Evolutionary conservation across 2,888 invertebrate genomes (phyloP).

Genomic region (Anodontia alba): DNA sequence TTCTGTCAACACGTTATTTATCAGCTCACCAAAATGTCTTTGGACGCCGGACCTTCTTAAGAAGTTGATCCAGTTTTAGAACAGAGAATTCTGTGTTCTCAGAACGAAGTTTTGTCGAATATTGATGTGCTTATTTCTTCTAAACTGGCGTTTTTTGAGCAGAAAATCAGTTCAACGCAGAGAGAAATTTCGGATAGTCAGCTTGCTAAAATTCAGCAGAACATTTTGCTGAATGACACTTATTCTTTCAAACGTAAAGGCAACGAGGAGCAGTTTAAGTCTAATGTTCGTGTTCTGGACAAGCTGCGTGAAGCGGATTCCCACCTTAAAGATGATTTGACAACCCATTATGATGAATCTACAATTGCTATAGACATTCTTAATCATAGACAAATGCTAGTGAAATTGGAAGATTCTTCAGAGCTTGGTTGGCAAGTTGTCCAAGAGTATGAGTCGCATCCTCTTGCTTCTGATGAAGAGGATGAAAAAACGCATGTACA

Average conservation of each 20-base stretch:
- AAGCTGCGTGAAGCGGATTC: background rate
- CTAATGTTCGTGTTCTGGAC: background rate
- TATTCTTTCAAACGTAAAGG: slow-evolving; percentile 1
- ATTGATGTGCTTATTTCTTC: background rate
- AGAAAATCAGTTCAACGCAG: background rate
- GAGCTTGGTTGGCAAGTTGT: background rate
- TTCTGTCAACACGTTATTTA: no score
- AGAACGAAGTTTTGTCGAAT: background rate
- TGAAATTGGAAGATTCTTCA: background rate
- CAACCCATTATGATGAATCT: background rate
- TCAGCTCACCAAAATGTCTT: no score
- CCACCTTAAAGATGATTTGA: background rate
- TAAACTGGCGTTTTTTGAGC: background rate
- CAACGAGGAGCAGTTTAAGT: background rate
- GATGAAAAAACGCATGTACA: slow-evolving; percentile 10
- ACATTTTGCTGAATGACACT: background rate
- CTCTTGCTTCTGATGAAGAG: background rate
- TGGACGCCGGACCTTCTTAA: background rate
- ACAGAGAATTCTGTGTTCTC: background rate
- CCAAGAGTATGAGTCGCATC: background rate
- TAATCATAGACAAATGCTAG: background rate
- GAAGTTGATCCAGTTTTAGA: background rate
- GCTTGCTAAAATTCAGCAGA: background rate
- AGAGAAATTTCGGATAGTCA: background rate
- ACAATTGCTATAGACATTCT: background rate